phyloP scores from a whole-genome alignment of 2,797 vertebrate species.

The Dallia pectoralis region DNA sequence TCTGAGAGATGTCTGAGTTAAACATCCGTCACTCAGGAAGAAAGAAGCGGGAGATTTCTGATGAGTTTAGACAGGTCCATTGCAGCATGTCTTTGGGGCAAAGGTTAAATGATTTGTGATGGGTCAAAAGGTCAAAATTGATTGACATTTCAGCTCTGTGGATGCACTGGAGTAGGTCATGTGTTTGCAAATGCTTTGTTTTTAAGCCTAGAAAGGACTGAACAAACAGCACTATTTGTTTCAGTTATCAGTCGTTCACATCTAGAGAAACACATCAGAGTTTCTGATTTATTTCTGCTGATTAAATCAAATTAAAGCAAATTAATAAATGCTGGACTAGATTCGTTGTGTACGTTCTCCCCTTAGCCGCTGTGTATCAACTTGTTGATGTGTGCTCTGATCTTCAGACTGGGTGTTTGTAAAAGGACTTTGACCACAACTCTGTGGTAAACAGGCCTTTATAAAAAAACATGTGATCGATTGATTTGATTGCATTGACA shows the following conservation, averaged over 20 bases:
- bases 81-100: conserved; percentile 56
- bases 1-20: conserved; percentile 27
- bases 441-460: too few species aligned
- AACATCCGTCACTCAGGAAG: conserved; percentile 62
- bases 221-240: background rate
- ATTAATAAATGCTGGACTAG: too few species aligned
- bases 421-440: too few species aligned
- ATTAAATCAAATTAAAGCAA: too few species aligned
- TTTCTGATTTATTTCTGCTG: too few species aligned
- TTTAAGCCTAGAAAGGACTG: background rate
- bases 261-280: conserved; percentile 13
- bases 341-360: too few species aligned
- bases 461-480: too few species aligned
- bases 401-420: too few species aligned
- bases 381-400: too few species aligned
- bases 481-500: too few species aligned
- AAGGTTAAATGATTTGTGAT: conserved; percentile 55
- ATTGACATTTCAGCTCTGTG: conserved; percentile 47
- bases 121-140: conserved; percentile 67
- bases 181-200: conserved; percentile 40
- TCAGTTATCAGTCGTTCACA: background rate
- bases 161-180: conserved; percentile 34
- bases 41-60: conserved; percentile 53
- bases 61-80: conserved; percentile 61
- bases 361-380: too few species aligned